Evolutionary conservation across 1,140 invertebrate genomes (phyloP).

Genomic region (Drosophila quadrilineata): DNA sequence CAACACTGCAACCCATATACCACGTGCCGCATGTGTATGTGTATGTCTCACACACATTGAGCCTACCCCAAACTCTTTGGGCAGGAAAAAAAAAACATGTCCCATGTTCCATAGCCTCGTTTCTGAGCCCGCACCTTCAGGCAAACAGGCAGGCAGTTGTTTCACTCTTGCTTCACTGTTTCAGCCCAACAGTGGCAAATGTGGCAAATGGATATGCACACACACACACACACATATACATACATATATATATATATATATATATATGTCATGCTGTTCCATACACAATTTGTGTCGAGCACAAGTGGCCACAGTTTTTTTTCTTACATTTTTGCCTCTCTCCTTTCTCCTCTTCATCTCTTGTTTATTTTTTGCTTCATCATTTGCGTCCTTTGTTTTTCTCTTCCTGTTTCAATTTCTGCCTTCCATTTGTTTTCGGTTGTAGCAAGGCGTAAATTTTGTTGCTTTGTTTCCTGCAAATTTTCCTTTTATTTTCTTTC

Average conservation of each 20-base stretch:
- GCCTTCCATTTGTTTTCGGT: not conserved
- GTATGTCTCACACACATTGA: too few species aligned
- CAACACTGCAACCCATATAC: not conserved
- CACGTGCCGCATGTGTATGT: not conserved
- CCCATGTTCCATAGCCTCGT: too few species aligned
- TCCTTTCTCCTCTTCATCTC: not conserved
- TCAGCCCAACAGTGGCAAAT: slow-evolving; percentile 31
- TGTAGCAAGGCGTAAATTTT: slow-evolving; percentile 7
- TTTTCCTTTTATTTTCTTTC: slow-evolving; percentile 13
- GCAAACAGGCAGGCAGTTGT: too few species aligned
- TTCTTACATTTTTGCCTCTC: not conserved
- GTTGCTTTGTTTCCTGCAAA: slow-evolving; percentile 25
- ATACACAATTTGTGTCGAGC: slow-evolving; percentile 36
- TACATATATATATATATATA: slow-evolving; percentile 22
- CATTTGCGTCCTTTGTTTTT: too few species aligned
- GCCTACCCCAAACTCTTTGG: too few species aligned
- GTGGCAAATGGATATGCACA: slow-evolving; percentile 24
- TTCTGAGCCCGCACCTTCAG: too few species aligned
- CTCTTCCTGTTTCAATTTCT: not conserved
- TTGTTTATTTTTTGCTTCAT: not conserved
- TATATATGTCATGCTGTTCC: slow-evolving; percentile 22
- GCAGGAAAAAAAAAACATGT: too few species aligned
- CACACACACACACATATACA: not conserved
- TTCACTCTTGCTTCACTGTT: slow-evolving; percentile 29
- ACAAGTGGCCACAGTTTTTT: slow-evolving; percentile 37